A percentile compares a stretch with the other conserved stretches of the same genome.
These are phyloP conservation scores for Serripes groenlandicus DNA, from an alignment of 2,888 invertebrate genomes.

Conservation along the genomic window DNA sequence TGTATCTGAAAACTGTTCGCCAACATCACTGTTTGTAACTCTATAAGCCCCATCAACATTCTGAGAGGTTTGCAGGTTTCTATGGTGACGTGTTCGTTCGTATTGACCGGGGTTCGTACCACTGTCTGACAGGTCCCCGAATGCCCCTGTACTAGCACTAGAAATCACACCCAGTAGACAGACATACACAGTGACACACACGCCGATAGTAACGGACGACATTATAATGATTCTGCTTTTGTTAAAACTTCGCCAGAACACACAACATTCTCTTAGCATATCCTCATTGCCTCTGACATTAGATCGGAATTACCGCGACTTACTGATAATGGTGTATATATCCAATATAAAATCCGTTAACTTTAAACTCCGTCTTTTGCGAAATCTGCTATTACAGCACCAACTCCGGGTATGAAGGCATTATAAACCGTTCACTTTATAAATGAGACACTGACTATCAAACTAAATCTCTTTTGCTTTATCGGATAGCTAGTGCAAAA, in stretches of 20 bases:
- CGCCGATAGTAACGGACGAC: slow-evolving; percentile 47
- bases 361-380: background rate
- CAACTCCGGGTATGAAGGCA: background rate
- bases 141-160: slow-evolving; percentile 13
- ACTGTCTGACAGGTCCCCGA: background rate
- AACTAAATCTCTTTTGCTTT: background rate
- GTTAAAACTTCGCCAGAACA: slow-evolving; percentile 33
- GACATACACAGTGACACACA: slow-evolving; percentile 43
- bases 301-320: background rate
- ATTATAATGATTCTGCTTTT: slow-evolving; percentile 46
- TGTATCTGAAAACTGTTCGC: background rate
- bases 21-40: background rate
- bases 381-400: background rate
- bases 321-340: background rate
- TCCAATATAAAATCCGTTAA: background rate
- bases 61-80: slow-evolving; percentile 44
- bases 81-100: slow-evolving; percentile 21
- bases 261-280: slow-evolving; percentile 58
- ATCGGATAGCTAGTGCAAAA: background rate
- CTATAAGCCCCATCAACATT: slow-evolving; percentile 8
- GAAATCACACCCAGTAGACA: slow-evolving; percentile 27
- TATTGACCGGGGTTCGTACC: background rate
- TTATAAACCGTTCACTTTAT: background rate
- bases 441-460: background rate
- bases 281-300: slow-evolving; percentile 36